phyloP scores from a whole-genome alignment of 1,140 invertebrate genomes.

The Lepidotrigona ventralis region DNA sequence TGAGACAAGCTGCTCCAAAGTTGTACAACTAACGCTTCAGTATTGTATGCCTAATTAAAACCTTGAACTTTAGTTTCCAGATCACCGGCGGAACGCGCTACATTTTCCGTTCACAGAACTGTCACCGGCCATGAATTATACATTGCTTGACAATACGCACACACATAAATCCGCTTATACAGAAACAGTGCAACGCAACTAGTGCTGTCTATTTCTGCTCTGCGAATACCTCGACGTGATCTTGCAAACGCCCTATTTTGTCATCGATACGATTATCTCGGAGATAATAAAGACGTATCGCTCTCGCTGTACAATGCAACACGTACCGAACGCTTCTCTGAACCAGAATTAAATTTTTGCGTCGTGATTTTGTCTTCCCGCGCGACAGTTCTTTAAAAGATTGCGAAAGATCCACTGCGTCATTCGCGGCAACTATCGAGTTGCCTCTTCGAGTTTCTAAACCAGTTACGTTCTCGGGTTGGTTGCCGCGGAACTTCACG shows the following conservation, averaged over 20 bases:
- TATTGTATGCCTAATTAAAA: not conserved
- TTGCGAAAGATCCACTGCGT: not conserved
- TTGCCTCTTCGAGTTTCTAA: conserved; percentile 27
- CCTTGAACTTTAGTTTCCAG: not conserved
- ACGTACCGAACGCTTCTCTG: not conserved
- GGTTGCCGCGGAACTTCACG: not conserved
- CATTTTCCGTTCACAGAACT: not conserved
- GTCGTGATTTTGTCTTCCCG: not conserved
- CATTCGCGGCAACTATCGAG: not conserved
- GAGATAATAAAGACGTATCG: not conserved
- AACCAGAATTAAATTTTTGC: not conserved
- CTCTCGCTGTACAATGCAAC: not conserved
- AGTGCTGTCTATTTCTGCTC: not conserved
- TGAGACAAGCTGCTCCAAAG: too few relatives aligned
- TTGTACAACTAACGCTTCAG: too few relatives aligned
- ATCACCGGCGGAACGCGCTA: too few relatives aligned
- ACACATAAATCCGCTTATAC: not conserved
- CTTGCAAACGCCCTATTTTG: not conserved
- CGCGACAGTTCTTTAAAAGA: not conserved
- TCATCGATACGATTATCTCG: conserved; percentile 4
- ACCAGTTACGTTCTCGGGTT: conserved; percentile 1
- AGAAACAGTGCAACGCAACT: not conserved
- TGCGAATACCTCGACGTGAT: not conserved
- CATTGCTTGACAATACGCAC: not conserved
- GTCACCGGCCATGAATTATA: conserved; percentile 1